phyloP scores from a whole-genome alignment of 2,888 invertebrate genomes.

The Camponotus fellah region DNA sequence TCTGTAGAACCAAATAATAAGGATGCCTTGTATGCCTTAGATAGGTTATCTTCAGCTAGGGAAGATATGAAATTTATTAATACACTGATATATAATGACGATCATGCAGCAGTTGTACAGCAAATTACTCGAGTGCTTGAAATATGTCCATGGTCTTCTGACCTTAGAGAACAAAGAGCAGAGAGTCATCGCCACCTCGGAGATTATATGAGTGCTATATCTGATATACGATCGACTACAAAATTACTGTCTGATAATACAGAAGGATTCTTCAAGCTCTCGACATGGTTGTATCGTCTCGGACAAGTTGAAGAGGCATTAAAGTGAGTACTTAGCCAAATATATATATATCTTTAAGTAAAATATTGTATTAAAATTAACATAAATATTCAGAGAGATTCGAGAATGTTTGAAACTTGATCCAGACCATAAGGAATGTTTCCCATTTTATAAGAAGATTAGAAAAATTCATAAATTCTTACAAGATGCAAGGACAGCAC shows the following conservation, averaged over 20 bases:
- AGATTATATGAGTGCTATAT: slow-evolving; percentile 94
- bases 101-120: slow-evolving; percentile 88
- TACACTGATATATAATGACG: slow-evolving; percentile 88
- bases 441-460: slow-evolving; percentile 97
- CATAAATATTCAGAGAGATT: slow-evolving; percentile 90
- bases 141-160: slow-evolving; percentile 95
- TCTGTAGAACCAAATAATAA: slow-evolving; percentile 91
- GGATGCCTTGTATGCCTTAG: slow-evolving; percentile 90
- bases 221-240: slow-evolving; percentile 96
- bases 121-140: slow-evolving; percentile 91
- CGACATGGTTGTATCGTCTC: slow-evolving; percentile 94
- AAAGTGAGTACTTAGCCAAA: slow-evolving; percentile 87
- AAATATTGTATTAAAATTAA: slow-evolving; percentile 7
- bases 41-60: slow-evolving; percentile 89
- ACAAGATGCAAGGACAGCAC: slow-evolving; percentile 88
- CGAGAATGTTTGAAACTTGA: slow-evolving; percentile 98
- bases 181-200: slow-evolving; percentile 93
- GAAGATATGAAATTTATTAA: slow-evolving; percentile 90
- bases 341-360: background rate
- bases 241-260: slow-evolving; percentile 97
- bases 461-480: slow-evolving; percentile 96
- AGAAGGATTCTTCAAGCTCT: slow-evolving; percentile 93
- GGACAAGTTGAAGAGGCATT: slow-evolving; percentile 97
- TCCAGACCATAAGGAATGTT: slow-evolving; percentile 98
- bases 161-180: slow-evolving; percentile 94